These are phyloP conservation scores for Leistus spinibarbis DNA, from an alignment of 2,888 invertebrate species.

Conservation along the genomic window DNA sequence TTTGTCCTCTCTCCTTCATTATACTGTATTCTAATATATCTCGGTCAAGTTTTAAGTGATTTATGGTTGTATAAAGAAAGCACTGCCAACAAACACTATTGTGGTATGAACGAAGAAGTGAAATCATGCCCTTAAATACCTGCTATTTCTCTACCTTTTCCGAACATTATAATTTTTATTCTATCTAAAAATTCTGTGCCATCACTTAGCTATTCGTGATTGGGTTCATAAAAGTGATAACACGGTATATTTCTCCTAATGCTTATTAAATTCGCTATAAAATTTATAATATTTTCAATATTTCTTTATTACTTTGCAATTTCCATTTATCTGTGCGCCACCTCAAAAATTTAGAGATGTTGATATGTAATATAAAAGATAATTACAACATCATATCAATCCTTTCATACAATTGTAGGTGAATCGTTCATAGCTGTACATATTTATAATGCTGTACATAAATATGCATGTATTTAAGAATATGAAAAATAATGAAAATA, in stretches of 20 bases:
- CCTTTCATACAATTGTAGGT: slow-evolving; percentile 30
- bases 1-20: slow-evolving; percentile 13
- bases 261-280: neutral
- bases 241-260: neutral
- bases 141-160: neutral
- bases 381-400: slow-evolving; percentile 37
- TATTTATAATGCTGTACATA: slow-evolving; percentile 43
- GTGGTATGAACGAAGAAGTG: neutral
- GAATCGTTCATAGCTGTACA: slow-evolving; percentile 41
- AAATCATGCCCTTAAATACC: neutral
- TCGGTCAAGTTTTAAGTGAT: slow-evolving; percentile 8
- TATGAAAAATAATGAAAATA: slow-evolving; percentile 15
- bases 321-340: neutral
- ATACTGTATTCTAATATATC: neutral
- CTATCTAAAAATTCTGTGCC: neutral
- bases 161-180: neutral
- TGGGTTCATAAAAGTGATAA: neutral
- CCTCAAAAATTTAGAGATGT: neutral
- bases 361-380: slow-evolving; percentile 3
- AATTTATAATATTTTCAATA: neutral
- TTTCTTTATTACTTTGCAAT: neutral
- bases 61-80: slow-evolving; percentile 4
- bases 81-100: slow-evolving; percentile 19
- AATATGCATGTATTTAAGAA: slow-evolving; percentile 43
- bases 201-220: too few species aligned